phyloP scores from a whole-genome alignment of 2,113 vertebrate genomes.

The Maccullochella peelii region DNA sequence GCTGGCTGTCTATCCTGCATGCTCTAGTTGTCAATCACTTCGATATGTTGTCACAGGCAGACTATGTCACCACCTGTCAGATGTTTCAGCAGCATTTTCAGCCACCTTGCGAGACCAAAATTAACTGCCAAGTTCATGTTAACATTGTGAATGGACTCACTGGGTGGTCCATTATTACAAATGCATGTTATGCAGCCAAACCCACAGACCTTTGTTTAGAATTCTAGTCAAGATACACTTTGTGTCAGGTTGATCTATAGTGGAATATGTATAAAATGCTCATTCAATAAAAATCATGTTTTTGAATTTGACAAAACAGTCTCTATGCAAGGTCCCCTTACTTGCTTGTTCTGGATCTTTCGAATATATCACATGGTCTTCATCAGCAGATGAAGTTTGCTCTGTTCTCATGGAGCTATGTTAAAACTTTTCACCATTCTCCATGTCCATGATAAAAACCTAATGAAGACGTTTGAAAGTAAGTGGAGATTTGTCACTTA shows the following conservation, averaged over 20 bases:
- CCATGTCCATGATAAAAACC: background rate
- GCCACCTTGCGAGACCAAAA: background rate
- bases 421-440: background rate
- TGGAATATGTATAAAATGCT: background rate
- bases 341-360: background rate
- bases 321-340: background rate
- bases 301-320: background rate
- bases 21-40: background rate
- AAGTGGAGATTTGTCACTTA: background rate
- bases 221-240: background rate
- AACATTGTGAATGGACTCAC: background rate
- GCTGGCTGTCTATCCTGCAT: background rate
- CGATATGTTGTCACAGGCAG: slow-evolving; percentile 4
- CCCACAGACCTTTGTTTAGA: background rate
- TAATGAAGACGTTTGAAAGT: background rate
- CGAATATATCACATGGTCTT: background rate
- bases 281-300: background rate
- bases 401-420: background rate
- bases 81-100: slow-evolving; percentile 16
- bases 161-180: background rate
- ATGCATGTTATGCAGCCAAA: background rate
- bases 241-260: background rate
- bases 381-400: background rate
- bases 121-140: background rate
- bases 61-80: slow-evolving; percentile 7